Evolutionary conservation across 2,888 invertebrate genomes (phyloP).

Genomic region (Empis livida): DNA sequence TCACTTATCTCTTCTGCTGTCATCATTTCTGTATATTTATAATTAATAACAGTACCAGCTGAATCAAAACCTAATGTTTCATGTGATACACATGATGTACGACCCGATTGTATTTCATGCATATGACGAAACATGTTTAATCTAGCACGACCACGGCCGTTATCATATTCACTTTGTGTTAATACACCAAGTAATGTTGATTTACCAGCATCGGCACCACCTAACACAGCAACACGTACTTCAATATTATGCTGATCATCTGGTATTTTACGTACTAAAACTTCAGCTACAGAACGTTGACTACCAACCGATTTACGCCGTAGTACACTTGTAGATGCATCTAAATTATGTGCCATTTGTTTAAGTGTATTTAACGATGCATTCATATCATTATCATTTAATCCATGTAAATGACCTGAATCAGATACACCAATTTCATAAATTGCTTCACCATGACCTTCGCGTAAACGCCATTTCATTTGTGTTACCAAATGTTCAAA

Average conservation of each 20-base stretch:
- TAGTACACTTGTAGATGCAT: slow-evolving; percentile 67
- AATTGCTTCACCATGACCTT: slow-evolving; percentile 93
- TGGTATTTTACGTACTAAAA: slow-evolving; percentile 76
- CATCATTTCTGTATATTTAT: slow-evolving; percentile 75
- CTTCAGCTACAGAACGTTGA: slow-evolving; percentile 65
- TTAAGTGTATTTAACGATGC: slow-evolving; percentile 73
- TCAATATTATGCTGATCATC: slow-evolving; percentile 83
- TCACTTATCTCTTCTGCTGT: slow-evolving; percentile 91
- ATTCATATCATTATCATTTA: slow-evolving; percentile 71
- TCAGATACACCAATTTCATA: slow-evolving; percentile 95
- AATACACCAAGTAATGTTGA: slow-evolving; percentile 91
- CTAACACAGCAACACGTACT: slow-evolving; percentile 82
- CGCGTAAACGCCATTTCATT: slow-evolving; percentile 95
- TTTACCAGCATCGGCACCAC: slow-evolving; percentile 94
- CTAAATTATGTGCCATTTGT: slow-evolving; percentile 77
- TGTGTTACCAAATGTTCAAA: slow-evolving; percentile 96
- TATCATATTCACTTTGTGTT: slow-evolving; percentile 91
- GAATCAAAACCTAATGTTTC: slow-evolving; percentile 94
- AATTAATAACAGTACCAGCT: slow-evolving; percentile 76
- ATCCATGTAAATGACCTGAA: slow-evolving; percentile 74
- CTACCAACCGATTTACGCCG: slow-evolving; percentile 46
- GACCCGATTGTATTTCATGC: slow-evolving; percentile 88
- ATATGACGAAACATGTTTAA: slow-evolving; percentile 90
- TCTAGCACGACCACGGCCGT: slow-evolving; percentile 87
- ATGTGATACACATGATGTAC: slow-evolving; percentile 91